Percentiles rank a stretch among this genome's conserved stretches.
Evolutionary conservation across 2,888 invertebrate genomes (phyloP).

Genomic region (Ligdia adustata): DNA sequence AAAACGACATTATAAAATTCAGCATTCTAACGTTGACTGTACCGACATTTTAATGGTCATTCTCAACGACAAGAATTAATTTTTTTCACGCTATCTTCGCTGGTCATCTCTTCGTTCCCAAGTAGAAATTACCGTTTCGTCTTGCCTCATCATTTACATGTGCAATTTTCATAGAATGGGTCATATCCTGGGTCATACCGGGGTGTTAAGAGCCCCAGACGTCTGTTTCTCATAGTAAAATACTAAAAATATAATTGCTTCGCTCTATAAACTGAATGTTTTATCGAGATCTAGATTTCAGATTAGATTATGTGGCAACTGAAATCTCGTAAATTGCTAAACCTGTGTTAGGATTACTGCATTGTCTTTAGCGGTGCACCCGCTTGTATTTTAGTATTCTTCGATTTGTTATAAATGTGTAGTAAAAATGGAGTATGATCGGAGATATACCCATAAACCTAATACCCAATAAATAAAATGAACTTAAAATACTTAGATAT

Average conservation of each 20-base stretch:
- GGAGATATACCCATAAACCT: no score
- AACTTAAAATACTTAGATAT: no score
- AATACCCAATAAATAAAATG: no score
- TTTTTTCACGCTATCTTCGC: conserved; percentile 45
- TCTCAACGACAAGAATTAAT: conserved; percentile 48
- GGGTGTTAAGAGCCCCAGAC: conserved; percentile 12
- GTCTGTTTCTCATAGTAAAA: conserved; percentile 29
- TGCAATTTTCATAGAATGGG: conserved; percentile 32
- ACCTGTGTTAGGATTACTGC: conserved; percentile 14
- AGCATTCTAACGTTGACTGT: no score
- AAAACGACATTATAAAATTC: no score
- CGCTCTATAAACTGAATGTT: conserved; percentile 14
- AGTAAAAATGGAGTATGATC: no score
- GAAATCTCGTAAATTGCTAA: conserved; percentile 23
- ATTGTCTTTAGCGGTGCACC: conserved; percentile 14
- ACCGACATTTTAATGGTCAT: conserved; percentile 30
- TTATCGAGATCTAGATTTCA: conserved; percentile 19
- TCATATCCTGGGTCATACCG: conserved; percentile 32
- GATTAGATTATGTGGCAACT: conserved; percentile 20
- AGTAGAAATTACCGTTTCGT: conserved; percentile 36
- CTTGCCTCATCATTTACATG: conserved; percentile 22
- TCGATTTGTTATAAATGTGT: conserved; percentile 5
- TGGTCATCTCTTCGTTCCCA: conserved; percentile 45
- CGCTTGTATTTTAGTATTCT: conserved; percentile 2
- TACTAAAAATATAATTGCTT: conserved; percentile 21